phyloP scores from a whole-genome alignment of 2,113 vertebrate genomes.

The Azemiops feae region DNA sequence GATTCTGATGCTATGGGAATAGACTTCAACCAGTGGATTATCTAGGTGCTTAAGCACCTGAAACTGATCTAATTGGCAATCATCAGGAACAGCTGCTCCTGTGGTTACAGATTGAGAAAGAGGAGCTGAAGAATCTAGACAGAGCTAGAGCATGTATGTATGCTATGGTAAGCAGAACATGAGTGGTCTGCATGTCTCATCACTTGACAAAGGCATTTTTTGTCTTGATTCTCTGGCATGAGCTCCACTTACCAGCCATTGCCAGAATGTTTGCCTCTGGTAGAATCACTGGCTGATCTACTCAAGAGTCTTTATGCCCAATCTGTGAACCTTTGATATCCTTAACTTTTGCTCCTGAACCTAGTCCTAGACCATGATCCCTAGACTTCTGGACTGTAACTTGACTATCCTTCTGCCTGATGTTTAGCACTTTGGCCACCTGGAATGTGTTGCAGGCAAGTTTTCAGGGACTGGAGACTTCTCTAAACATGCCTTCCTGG shows the following conservation, averaged over 20 bases:
- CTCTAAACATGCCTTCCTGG: not conserved
- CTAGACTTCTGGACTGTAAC: not conserved
- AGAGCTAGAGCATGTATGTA: not conserved
- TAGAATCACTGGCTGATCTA: not conserved
- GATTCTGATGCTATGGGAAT: not conserved
- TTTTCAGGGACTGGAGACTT: not conserved
- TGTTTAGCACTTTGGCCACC: not conserved
- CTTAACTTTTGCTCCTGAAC: not conserved
- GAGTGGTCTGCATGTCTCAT: not conserved
- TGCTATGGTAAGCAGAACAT: not conserved
- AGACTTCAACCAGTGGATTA: not conserved
- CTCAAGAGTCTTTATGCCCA: not conserved
- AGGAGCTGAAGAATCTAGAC: not conserved
- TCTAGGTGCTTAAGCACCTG: not conserved
- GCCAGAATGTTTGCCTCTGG: not conserved
- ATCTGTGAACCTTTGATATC: not conserved
- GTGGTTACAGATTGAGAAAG: not conserved
- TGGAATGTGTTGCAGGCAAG: not conserved
- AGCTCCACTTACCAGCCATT: not conserved
- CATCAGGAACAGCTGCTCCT: not conserved
- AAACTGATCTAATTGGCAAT: not conserved
- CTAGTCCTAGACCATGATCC: not conserved
- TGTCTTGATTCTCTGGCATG: not conserved
- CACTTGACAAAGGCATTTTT: not conserved
- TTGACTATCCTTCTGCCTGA: not conserved